Conservation (phyloP, 2,797 vertebrate species). For the Spatula clypeata region DNA sequence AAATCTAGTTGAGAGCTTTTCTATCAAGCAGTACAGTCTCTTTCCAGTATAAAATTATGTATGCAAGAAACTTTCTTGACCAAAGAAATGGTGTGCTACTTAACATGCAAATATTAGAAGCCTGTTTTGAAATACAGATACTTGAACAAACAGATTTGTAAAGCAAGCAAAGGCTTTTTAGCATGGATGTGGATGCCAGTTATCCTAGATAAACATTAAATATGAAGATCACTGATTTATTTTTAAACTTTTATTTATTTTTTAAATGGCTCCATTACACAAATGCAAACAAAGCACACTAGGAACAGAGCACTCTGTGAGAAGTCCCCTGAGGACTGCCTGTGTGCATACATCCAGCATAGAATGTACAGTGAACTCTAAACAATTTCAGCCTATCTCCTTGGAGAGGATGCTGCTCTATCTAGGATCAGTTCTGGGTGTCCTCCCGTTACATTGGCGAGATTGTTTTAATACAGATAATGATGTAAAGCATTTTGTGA, state of each 20-base stretch:
- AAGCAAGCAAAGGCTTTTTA: neutral
- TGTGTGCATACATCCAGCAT: neutral
- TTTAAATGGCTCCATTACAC: slow-evolving; percentile 61
- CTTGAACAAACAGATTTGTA: slow-evolving; percentile 38
- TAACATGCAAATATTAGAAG: slow-evolving; percentile 13
- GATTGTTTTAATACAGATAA: slow-evolving; percentile 1
- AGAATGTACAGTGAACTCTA: slow-evolving; percentile 36
- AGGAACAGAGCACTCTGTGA: slow-evolving; percentile 39
- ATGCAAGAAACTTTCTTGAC: neutral
- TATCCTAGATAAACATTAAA: slow-evolving; percentile 46
- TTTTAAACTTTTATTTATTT: slow-evolving; percentile 72
- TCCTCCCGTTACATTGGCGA: slow-evolving; percentile 31
- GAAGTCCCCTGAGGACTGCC: slow-evolving; percentile 47
- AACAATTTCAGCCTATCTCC: slow-evolving; percentile 44
- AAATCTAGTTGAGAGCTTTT: neutral
- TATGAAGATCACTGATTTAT: slow-evolving; percentile 44
- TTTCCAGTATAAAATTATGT: neutral
- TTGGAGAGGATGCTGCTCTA: slow-evolving; percentile 37
- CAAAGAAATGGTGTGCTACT: neutral
- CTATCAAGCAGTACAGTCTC: neutral
- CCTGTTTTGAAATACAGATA: slow-evolving; percentile 42
- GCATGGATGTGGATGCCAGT: neutral
- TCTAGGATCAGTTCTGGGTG: slow-evolving; percentile 54
- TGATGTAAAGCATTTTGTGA: neutral
- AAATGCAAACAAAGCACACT: slow-evolving; percentile 53